Conservation (phyloP, 2,797 vertebrate genomes). For the Nyctibius grandis region DNA sequence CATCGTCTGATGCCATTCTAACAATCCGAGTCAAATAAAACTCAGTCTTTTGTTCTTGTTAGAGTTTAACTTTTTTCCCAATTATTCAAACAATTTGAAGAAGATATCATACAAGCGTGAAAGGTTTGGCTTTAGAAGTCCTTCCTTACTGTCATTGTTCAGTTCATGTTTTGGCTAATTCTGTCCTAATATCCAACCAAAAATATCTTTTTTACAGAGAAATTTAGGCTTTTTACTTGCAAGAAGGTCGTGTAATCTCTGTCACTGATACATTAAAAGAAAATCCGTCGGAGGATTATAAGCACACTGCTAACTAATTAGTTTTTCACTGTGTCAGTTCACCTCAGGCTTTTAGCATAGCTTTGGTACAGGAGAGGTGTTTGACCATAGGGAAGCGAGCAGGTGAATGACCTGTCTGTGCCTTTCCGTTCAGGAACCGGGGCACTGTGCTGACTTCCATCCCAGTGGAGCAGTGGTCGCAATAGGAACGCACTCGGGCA, state of each 20-base stretch:
- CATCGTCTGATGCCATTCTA: background rate
- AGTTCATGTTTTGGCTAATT: background rate
- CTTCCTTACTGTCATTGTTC: background rate
- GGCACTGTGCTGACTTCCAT: conserved; percentile 98
- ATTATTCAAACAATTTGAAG: background rate
- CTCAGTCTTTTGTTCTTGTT: background rate
- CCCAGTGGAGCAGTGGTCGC: conserved; percentile 93
- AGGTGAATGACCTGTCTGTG: background rate
- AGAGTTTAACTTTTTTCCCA: background rate
- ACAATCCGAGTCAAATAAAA: background rate
- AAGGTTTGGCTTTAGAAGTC: background rate
- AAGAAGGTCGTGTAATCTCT: background rate
- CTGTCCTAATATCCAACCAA: background rate
- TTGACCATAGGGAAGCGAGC: background rate
- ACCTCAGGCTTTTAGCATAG: background rate
- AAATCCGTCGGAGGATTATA: background rate
- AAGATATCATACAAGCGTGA: background rate
- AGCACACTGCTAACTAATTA: background rate
- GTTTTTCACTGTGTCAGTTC: background rate
- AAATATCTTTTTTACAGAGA: background rate
- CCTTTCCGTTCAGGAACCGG: conserved; percentile 84
- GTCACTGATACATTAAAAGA: background rate
- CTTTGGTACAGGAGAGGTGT: background rate
- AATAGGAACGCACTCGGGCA: conserved; percentile 96
- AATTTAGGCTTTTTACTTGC: background rate